These are phyloP conservation scores for Drosophila lacertosa DNA, from an alignment of 1,140 invertebrate species.

Conservation along the genomic window DNA sequence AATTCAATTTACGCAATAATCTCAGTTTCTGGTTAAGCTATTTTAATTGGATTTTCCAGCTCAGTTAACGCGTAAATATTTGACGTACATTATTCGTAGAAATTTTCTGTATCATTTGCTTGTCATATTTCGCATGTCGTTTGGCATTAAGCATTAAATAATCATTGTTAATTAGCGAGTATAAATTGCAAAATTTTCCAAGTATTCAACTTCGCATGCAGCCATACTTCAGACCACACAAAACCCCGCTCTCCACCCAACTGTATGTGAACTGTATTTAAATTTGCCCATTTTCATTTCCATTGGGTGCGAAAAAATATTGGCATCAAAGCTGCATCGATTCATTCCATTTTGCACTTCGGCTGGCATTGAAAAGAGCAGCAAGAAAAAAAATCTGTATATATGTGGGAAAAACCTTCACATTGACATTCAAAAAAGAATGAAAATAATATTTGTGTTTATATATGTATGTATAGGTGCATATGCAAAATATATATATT, in stretches of 20 bases:
- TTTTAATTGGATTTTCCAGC: constrained; percentile 8
- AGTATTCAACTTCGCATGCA: neutral
- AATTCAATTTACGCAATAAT: neutral
- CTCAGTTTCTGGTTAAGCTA: neutral
- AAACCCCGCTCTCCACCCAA: neutral
- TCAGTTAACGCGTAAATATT: constrained; percentile 1
- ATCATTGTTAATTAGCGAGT: constrained; percentile 29
- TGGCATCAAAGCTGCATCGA: constrained; percentile 30
- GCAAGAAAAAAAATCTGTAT: constrained; percentile 7
- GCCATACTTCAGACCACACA: too few relatives aligned
- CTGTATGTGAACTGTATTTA: too few relatives aligned
- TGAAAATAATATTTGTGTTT: neutral
- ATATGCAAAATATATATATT: constrained; percentile 8
- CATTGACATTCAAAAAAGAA: constrained; percentile 44
- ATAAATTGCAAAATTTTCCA: constrained; percentile 30
- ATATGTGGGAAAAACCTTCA: constrained; percentile 28
- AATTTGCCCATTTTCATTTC: neutral
- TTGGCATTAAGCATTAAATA: constrained; percentile 29
- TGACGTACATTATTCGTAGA: constrained; percentile 1
- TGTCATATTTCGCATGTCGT: constrained; percentile 15
- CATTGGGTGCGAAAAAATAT: constrained; percentile 35
- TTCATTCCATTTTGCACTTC: constrained; percentile 38
- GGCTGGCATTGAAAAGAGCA: constrained; percentile 21
- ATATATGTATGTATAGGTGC: neutral
- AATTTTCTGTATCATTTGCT: neutral